phyloP scores from a whole-genome alignment of 2,113 vertebrate species.

The mouse (Mus musculus) region DNA sequence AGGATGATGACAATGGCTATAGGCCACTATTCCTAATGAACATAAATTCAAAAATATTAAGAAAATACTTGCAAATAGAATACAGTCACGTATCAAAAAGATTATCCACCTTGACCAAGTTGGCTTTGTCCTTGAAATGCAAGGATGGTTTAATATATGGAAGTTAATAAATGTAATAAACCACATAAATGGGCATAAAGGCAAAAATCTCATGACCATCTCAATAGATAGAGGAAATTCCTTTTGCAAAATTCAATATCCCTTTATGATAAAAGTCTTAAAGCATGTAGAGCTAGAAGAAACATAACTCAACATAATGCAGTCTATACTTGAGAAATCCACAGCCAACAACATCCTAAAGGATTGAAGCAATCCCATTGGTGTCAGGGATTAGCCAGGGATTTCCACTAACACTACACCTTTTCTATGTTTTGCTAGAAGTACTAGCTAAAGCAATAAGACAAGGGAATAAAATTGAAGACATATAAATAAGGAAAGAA shows the following conservation, averaged over 20 bases:
- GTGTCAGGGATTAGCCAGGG: background rate
- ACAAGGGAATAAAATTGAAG: background rate
- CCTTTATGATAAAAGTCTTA: background rate
- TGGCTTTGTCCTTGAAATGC: background rate
- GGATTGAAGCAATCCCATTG: background rate
- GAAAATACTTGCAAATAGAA: background rate
- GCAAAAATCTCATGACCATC: background rate
- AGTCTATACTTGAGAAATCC: background rate
- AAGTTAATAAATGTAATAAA: background rate
- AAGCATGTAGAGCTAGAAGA: background rate
- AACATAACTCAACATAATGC: background rate
- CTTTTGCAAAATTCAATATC: background rate
- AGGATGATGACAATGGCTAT: no score
- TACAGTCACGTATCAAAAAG: background rate
- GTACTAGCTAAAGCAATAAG: background rate
- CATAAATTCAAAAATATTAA: background rate
- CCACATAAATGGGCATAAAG: background rate
- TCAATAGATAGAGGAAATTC: background rate
- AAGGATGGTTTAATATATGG: background rate
- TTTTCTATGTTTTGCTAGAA: background rate
- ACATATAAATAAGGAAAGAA: background rate
- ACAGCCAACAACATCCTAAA: background rate
- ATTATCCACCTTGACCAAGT: background rate
- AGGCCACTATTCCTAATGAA: background rate
- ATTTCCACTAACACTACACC: background rate